A percentile compares a stretch with the other conserved stretches of the same genome.
Conservation (phyloP, 1,140 invertebrate species). For the Eupeodes corollae region DNA sequence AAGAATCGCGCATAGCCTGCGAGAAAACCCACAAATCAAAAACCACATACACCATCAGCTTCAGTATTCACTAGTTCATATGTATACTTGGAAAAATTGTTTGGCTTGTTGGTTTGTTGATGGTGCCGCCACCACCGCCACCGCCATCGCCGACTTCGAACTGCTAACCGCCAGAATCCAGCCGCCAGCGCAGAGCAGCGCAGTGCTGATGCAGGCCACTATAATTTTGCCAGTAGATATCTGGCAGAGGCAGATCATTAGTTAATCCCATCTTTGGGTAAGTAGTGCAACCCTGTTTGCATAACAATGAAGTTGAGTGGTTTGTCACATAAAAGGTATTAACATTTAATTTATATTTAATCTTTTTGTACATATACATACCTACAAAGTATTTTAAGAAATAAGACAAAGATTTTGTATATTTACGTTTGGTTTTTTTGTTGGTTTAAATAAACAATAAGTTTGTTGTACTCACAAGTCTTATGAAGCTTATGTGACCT, state of each 20-base stretch:
- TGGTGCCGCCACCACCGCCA: conserved; percentile 3
- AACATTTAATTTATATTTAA: too few species aligned
- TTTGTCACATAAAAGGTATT: too few species aligned
- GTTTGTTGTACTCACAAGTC: too few species aligned
- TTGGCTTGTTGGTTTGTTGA: conserved; percentile 7
- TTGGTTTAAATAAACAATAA: too few species aligned
- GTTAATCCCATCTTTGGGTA: conserved; percentile 1
- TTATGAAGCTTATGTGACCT: too few species aligned
- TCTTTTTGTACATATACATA: too few species aligned
- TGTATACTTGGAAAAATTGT: too few species aligned
- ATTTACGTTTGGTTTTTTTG: too few species aligned
- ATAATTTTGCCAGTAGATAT: background rate
- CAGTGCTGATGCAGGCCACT: background rate
- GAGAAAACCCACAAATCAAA: conserved; percentile 12
- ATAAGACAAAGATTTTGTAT: too few species aligned
- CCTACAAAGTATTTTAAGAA: too few species aligned
- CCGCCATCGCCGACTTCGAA: conserved; percentile 6
- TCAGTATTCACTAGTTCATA: too few species aligned
- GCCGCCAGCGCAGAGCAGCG: background rate
- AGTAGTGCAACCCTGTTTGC: conserved; percentile 8
- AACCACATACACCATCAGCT: conserved; percentile 25
- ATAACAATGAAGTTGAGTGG: conserved; percentile 5
- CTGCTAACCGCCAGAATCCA: background rate
- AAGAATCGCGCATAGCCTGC: background rate
- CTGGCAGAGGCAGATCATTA: background rate